Base-by-base conservation (phyloP, 2,888 invertebrate species). In the Macrosoma leucophasiata region DNA sequence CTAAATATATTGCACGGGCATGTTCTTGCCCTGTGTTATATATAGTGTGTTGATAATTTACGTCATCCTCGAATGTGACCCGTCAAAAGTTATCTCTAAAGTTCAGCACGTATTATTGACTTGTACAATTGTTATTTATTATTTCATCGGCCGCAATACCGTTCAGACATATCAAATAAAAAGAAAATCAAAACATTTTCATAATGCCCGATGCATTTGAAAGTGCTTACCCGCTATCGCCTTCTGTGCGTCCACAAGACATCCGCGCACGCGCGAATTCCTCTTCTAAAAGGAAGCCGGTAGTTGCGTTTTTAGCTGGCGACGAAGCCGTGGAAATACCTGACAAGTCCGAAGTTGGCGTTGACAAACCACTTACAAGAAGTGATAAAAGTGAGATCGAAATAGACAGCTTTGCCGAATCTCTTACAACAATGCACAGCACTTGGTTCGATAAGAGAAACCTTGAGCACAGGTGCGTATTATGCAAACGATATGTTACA, bases 251-350 rank as follows among this genome's bases (percentile, higher is more conserved):
- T 26, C 78, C 86, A 21, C 71, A 84, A 66, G 79, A 85, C 20
- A 76, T 88, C 50, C 82, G 88, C 53, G 86, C 86, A 51, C 85
- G 88, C 55, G 85, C 88, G 3, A 88, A 88, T 58, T 87, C 87
- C 0, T 74, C 81, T 3, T 77, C 70, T 33, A 72, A 68, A 42
- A 76, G 74, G 41, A 63, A 65, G 26, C 72, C 82, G 3, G 63
- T 70, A 25, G 68, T 84, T 36, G 70, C 70, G 37, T 79, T 77
- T 43, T 47, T 75, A 11, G 62, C 76, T 11, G 82, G 78, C 35
- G 63, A 78, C 47, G 79, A 82, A 60, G 58, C 74, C 48, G 43
- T 84, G 52, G 74, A 73, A 61, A 75, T 84, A 47, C 84, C 84
- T 2, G 84, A 82, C 52, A 84, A 84, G 53, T 77, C 76, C 6